phyloP scores from a whole-genome alignment of 2,797 vertebrate genomes.

The Stomatorhinus walkeri region DNA sequence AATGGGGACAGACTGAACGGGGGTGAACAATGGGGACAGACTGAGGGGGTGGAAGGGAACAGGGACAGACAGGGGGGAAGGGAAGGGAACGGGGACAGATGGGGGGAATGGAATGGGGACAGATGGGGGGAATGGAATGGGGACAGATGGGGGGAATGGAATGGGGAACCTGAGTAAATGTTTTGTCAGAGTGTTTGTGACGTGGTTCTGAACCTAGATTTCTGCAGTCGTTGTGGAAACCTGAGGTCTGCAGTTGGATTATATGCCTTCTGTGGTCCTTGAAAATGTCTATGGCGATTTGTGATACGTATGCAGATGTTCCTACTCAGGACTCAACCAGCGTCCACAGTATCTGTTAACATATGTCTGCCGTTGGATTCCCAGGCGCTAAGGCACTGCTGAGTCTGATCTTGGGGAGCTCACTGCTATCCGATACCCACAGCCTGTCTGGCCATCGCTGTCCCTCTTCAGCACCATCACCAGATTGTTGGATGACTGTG shows the following conservation, averaged over 20 bases:
- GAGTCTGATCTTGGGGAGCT: neutral
- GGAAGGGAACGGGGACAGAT: no score
- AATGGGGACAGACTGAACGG: neutral
- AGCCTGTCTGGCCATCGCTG: neutral
- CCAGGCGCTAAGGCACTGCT: neutral
- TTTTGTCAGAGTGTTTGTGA: neutral
- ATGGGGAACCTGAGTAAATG: neutral
- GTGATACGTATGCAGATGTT: neutral
- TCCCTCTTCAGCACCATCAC: neutral
- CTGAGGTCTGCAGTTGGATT: neutral
- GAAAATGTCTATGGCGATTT: neutral
- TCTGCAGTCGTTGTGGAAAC: neutral
- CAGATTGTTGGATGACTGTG: neutral
- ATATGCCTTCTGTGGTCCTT: neutral
- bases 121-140: accelerated
- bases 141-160: neutral
- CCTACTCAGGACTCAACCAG: neutral
- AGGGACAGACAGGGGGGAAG: no score
- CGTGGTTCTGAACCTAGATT: neutral
- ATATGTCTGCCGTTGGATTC: neutral
- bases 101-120: neutral
- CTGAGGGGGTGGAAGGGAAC: no score
- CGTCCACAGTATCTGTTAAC: neutral
- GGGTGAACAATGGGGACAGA: no score
- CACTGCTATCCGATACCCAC: neutral